Evolutionary conservation across 2,888 invertebrate species (phyloP).

Genomic region (Oligia latruncula): DNA sequence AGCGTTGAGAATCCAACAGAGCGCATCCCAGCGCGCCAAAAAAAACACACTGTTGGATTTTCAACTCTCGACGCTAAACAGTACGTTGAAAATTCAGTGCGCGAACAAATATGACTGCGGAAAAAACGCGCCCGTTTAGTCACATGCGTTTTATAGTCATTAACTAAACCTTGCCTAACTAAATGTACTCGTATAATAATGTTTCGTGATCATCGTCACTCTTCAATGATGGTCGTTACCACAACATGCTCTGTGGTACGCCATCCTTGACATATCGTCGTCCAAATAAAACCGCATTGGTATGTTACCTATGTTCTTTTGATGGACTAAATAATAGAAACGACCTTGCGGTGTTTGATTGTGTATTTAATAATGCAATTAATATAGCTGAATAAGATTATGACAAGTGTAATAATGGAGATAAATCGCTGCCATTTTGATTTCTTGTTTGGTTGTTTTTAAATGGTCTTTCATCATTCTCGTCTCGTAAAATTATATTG

Average conservation of each 20-base stretch:
- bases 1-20: no score
- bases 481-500: background rate
- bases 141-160: no score
- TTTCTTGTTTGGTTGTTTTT: background rate
- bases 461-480: background rate
- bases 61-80: no score
- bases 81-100: no score
- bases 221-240: background rate
- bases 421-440: background rate
- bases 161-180: slow-evolving; percentile 5
- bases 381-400: slow-evolving; percentile 6
- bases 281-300: slow-evolving; percentile 33
- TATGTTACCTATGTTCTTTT: slow-evolving; percentile 27
- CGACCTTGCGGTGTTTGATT: slow-evolving; percentile 24
- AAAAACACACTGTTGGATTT: no score
- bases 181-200: background rate
- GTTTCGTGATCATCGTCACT: slow-evolving; percentile 3
- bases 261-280: slow-evolving; percentile 47
- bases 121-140: background rate
- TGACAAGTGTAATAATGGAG: background rate
- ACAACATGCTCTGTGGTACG: slow-evolving; percentile 10
- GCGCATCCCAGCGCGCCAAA: no score
- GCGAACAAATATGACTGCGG: no score
- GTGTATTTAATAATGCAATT: slow-evolving; percentile 13
- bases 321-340: slow-evolving; percentile 29